Conservation (phyloP, 2,797 vertebrate species). For the Halcyon smyrnensis region DNA sequence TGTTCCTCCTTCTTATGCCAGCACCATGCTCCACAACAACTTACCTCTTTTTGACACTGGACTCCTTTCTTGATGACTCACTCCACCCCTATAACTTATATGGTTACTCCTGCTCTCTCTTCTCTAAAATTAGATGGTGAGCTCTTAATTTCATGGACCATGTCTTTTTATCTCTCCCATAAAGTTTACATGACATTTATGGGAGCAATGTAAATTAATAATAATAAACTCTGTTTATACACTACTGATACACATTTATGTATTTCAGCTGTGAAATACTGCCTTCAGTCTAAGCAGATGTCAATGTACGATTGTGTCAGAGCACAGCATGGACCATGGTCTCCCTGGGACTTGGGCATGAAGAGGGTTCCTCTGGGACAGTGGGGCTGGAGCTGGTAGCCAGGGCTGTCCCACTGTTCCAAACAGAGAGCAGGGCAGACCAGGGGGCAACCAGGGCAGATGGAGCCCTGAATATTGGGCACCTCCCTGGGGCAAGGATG, state of each 20-base stretch:
- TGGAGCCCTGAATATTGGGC: accelerated
- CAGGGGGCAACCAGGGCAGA: not conserved
- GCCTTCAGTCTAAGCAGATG: not conserved
- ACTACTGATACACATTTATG: not conserved
- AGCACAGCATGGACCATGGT: accelerated
- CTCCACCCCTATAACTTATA: not conserved
- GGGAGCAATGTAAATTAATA: constrained; percentile 37
- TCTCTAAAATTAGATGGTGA: constrained; percentile 33
- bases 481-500: not conserved
- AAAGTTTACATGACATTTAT: constrained; percentile 51
- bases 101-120: not conserved
- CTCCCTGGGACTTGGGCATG: not conserved
- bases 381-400: accelerated
- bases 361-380: not conserved
- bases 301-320: not conserved
- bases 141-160: constrained; percentile 53
- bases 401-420: not conserved
- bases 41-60: not conserved
- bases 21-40: not conserved
- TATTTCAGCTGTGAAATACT: constrained; percentile 4
- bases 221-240: constrained; percentile 51
- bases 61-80: not conserved
- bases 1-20: not conserved
- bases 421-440: not conserved
- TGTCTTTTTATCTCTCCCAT: constrained; percentile 51